Percentiles rank a stretch among this genome's conserved stretches.
phyloP scores from a whole-genome alignment of 2,113 vertebrate genomes.

The Tichodroma muraria region DNA sequence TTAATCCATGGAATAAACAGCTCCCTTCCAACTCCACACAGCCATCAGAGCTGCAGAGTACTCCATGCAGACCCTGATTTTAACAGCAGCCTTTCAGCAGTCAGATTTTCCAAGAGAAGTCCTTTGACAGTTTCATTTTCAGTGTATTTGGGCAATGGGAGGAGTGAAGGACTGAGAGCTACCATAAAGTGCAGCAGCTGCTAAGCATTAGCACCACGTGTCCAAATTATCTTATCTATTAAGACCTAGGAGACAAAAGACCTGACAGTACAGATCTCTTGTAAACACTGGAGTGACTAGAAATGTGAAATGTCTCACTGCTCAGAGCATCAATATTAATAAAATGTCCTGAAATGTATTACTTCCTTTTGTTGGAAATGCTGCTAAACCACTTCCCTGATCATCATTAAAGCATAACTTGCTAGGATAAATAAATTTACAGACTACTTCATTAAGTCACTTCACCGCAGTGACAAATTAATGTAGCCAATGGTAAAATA shows the following conservation, averaged over 20 bases:
- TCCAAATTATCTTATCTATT: not conserved
- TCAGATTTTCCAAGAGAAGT: not conserved
- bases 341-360: not conserved
- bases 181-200: not conserved
- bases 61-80: not conserved
- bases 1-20: not conserved
- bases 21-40: not conserved
- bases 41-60: not conserved
- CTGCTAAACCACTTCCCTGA: not conserved
- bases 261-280: not conserved
- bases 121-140: not conserved
- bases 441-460: not conserved
- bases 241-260: not conserved
- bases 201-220: not conserved
- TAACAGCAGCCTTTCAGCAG: not conserved
- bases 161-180: not conserved
- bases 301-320: not conserved
- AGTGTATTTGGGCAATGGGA: not conserved
- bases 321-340: not conserved
- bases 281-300: not conserved
- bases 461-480: not conserved
- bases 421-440: not conserved
- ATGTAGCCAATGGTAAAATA: not conserved
- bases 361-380: not conserved
- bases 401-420: not conserved